Base-by-base conservation (phyloP, 2,797 vertebrate species). In the Alcedo quadribrachys region DNA sequence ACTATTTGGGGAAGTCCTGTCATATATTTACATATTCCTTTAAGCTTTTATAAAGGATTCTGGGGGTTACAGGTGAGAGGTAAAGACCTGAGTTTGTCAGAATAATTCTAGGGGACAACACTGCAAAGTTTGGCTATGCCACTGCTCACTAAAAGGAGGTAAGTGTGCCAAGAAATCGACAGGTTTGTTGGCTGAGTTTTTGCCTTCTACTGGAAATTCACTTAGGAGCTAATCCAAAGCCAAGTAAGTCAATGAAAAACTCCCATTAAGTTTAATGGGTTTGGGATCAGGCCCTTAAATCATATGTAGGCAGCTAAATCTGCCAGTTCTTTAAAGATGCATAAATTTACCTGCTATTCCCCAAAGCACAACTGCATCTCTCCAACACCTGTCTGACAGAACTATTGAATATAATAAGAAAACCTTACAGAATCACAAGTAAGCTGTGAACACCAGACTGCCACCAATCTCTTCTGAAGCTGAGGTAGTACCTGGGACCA, bases 301-400 rank as follows among this genome's bases (percentile, higher is more conserved):
- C 93, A 96, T 63, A 85, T 32, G 73, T 81, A 95, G 90, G 86
- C 81, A 87, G 92, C 88, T 93, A 92, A 95, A 96, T 94, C 93
- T 96, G 95, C 96, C 95, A 93, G 79, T 95, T 92, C 88, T 94
- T 96, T 94, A 96, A 96, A 95, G 92, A 85, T 95, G 84, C 86
- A 94, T 94, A 94, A 95, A 94, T 96, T 96, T 93, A 92, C 86
- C 93, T 94, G 86, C 86, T 87, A 93, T 94, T 96, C 92, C 92
- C 93, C 76, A 94, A 96, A 93, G 94, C 82, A 83, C 86, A 85
- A 80, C 79, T 94, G 94, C 88, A 89, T 95, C 90, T 76, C 51
- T 94, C 58, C 92, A 93, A 87, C 94, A 96, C 94, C 95, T 96
- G 93, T 87, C 90, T 94, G 92, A 92, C 92, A 95, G 93, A 90